A percentile compares a stretch with the other conserved stretches of the same genome.
Evolutionary conservation across 2,113 vertebrate genomes (phyloP).

Genomic region (Gopherus flavomarginatus): DNA sequence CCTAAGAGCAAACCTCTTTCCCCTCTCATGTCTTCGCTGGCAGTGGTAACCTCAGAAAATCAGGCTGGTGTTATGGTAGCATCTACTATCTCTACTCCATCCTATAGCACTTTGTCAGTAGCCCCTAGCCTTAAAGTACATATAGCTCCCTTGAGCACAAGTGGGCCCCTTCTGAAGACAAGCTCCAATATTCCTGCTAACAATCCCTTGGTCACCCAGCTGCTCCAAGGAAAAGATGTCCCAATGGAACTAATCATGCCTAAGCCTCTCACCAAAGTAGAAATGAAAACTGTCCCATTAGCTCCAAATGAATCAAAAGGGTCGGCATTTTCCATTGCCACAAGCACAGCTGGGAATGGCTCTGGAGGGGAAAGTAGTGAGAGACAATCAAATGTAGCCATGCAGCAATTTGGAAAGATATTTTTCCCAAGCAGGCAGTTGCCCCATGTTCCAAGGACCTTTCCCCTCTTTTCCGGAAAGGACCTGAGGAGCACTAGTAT

Average conservation of each 20-base stretch:
- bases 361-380: constrained; percentile 54
- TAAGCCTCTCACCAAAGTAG: constrained; percentile 85
- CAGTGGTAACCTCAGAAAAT: constrained; percentile 27
- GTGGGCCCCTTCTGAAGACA: constrained; percentile 65
- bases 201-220: constrained; percentile 94
- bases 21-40: not conserved
- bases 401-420: constrained; percentile 66
- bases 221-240: constrained; percentile 94
- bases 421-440: constrained; percentile 74
- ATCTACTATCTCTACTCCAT: not conserved
- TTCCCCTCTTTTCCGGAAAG: constrained; percentile 71
- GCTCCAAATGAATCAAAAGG: constrained; percentile 67
- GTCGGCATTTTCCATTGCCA: not conserved
- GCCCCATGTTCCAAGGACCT: constrained; percentile 70
- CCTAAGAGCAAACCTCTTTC: not conserved
- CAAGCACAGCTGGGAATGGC: not conserved
- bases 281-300: constrained; percentile 70
- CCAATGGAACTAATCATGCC: constrained; percentile 94
- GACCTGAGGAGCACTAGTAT: constrained; percentile 53
- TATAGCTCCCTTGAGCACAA: constrained; percentile 18
- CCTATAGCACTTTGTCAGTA: not conserved
- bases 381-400: not conserved
- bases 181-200: constrained; percentile 92
- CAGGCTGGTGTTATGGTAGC: not conserved
- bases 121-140: constrained; percentile 67